These are phyloP conservation scores for Dinoponera quadriceps DNA, from an alignment of 1,140 invertebrate species.

Conservation along the genomic window DNA sequence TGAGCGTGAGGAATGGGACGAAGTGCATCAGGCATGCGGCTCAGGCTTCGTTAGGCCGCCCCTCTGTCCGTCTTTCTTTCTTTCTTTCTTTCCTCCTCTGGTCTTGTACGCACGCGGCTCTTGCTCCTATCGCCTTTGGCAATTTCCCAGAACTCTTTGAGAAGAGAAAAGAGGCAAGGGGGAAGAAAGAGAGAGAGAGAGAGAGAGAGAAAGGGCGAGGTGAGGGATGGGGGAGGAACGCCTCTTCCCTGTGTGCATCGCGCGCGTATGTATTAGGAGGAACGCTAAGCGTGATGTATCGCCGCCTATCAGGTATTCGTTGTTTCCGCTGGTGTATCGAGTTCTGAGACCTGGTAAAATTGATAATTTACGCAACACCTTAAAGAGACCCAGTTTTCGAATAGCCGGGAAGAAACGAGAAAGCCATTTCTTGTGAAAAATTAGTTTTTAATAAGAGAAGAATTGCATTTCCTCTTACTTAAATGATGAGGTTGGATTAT, in stretches of 20 bases:
- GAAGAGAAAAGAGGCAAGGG: constrained; percentile 23
- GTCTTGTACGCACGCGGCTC: constrained; percentile 15
- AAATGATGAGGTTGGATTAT: too few relatives aligned
- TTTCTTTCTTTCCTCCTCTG: constrained; percentile 44
- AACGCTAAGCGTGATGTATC: constrained; percentile 10
- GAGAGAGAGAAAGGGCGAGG: too few relatives aligned
- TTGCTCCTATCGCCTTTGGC: constrained; percentile 64
- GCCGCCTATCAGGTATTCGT: background rate
- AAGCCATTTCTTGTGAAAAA: too few relatives aligned
- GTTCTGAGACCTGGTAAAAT: background rate
- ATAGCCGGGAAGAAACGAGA: too few relatives aligned
- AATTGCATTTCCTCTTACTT: too few relatives aligned
- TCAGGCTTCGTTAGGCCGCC: constrained; percentile 71
- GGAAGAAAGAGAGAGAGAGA: too few relatives aligned
- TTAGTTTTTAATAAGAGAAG: too few relatives aligned
- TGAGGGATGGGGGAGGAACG: background rate
- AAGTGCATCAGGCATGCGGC: constrained; percentile 67
- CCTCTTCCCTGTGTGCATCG: constrained; percentile 3
- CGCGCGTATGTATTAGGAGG: constrained; percentile 20
- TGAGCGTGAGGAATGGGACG: constrained; percentile 29
- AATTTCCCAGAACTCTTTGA: constrained; percentile 63
- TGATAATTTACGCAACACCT: background rate
- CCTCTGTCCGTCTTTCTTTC: constrained; percentile 4
- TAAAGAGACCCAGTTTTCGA: too few relatives aligned
- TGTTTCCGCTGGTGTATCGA: background rate